Evolutionary conservation across 2,888 invertebrate species (phyloP).

Genomic region (Petrolisthes manimaculis): DNA sequence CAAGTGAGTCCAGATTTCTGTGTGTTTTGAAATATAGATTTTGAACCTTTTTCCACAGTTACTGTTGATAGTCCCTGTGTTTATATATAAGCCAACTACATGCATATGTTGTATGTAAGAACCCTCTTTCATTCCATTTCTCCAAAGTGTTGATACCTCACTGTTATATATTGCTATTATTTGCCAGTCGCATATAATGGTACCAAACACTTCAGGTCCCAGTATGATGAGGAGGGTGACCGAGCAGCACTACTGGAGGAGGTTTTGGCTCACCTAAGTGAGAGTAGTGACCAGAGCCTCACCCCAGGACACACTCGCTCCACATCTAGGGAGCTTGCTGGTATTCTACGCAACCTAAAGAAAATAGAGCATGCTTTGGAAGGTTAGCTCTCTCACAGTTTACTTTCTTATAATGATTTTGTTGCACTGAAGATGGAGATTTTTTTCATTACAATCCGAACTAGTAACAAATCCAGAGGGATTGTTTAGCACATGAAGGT

Average conservation of each 20-base stretch:
- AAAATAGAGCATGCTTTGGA: constrained; percentile 73
- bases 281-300: constrained; percentile 51
- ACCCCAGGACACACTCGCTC: constrained; percentile 66
- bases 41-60: background rate
- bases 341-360: constrained; percentile 73
- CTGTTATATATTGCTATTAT: no score
- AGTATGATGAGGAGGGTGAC: constrained; percentile 68
- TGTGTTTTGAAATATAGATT: background rate
- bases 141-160: no score
- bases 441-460: background rate
- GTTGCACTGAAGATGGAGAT: background rate
- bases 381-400: constrained; percentile 68
- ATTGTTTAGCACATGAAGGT: no score
- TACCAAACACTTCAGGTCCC: constrained; percentile 65
- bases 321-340: constrained; percentile 72
- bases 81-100: background rate
- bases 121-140: background rate
- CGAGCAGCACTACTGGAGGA: constrained; percentile 68
- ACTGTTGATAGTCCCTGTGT: background rate
- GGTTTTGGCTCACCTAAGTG: constrained; percentile 68
- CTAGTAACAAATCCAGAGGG: no score
- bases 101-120: background rate
- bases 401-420: background rate
- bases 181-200: no score
- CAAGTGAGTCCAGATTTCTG: constrained; percentile 69